Base-by-base conservation (phyloP, 2,797 vertebrate genomes). In the Taeniopygia guttata region DNA sequence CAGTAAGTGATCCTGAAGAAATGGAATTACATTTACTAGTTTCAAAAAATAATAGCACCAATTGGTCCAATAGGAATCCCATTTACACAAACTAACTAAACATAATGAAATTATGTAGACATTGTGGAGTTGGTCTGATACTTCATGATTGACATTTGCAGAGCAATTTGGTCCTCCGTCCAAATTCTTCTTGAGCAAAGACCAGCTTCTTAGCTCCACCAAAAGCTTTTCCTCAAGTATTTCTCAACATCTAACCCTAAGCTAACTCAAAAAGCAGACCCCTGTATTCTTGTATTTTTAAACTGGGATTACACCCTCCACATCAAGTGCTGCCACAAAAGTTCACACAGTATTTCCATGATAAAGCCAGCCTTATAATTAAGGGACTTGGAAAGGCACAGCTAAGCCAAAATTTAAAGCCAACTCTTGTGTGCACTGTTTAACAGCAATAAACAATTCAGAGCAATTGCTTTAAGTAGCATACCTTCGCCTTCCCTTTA, bases 401-500 rank as follows among this genome's bases (percentile, higher is more conserved):
- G 55, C 29, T 84, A 59, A 73, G 51, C 4, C 59, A 69, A 60
- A 77, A 70, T 43, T 69, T 62, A 46, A 90, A 67, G 55, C 30
- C 58, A 56, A 42, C n/a, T 56, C 58, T 45, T 10, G 16, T 15
- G 11, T 4, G 11, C 68, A 56, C 5, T 3, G 32, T 43, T 64
- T 60, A 68, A 18, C 29, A 85, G 26, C 18, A 84, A 62, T 22
- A 51, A 77, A n/a, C 14, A 76, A 34, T 29, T 56, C 11, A 32
- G 25, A 38, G 20, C 43, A 93, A 75, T 20, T 86, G 58, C 51
- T 87, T 81, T 76, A 59, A 43, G 43, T 0, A 78, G 23, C 49
- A 38, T 84, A 99, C 98, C 98, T 99, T 99, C 62, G 98, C 98
- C 92, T 99, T 99, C 89, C 98, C 98, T 97, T 99, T 99, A 69